Conservation (phyloP, 2,888 invertebrate genomes). For the Gerris lacustris region DNA sequence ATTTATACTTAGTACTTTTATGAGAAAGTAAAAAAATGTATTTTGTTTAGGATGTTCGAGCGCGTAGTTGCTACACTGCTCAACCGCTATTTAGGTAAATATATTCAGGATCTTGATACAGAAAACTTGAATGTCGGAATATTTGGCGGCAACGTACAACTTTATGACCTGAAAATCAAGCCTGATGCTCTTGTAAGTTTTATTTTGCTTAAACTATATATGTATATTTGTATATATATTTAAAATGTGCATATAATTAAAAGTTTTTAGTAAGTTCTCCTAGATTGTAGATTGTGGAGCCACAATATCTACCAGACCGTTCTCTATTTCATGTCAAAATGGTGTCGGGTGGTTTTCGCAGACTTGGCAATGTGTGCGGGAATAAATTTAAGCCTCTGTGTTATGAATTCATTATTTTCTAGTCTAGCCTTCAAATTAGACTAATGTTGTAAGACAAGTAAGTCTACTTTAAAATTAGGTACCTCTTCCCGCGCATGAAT, state of each 20-base stretch:
- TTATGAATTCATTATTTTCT: too few relatives aligned
- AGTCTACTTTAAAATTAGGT: too few relatives aligned
- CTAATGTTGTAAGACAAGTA: too few relatives aligned
- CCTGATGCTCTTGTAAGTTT: conserved; percentile 65
- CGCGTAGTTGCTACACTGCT: conserved; percentile 65
- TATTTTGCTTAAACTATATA: not conserved
- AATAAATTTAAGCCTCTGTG: too few relatives aligned
- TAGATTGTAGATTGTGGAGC: not conserved
- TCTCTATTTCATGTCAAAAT: not conserved
- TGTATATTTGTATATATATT: not conserved
- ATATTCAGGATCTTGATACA: conserved; percentile 68
- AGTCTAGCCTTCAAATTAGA: too few relatives aligned
- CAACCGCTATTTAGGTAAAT: conserved; percentile 68
- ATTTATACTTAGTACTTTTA: too few relatives aligned
- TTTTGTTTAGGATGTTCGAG: conserved; percentile 50
- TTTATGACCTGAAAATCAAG: conserved; percentile 63
- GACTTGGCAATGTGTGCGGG: too few relatives aligned
- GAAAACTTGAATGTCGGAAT: conserved; percentile 74
- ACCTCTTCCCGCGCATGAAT: too few relatives aligned
- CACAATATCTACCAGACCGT: not conserved
- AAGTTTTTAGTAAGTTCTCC: not conserved
- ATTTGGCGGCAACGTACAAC: conserved; percentile 65
- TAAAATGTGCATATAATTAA: not conserved
- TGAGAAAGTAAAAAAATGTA: too few relatives aligned
- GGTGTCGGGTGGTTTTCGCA: too few relatives aligned